These are phyloP conservation scores for Brienomyrus brachyistius DNA, from an alignment of 2,113 vertebrate genomes.

Conservation along the genomic window DNA sequence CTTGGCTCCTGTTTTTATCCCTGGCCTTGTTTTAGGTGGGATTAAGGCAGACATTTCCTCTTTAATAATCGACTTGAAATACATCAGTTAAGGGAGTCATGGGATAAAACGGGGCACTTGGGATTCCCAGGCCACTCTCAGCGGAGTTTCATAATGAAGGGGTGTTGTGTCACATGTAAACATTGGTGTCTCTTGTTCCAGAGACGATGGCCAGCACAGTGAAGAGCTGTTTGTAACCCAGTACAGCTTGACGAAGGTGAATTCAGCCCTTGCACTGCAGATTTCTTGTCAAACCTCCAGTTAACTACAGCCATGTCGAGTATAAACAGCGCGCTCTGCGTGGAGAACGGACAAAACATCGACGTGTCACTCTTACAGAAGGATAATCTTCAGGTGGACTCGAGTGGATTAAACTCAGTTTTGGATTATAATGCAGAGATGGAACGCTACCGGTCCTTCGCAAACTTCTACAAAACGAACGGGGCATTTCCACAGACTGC, in stretches of 20 bases:
- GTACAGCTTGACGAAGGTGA: conserved; percentile 50
- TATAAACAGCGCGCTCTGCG: conserved; percentile 83
- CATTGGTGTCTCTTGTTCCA: conserved; percentile 56
- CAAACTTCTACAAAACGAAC: conserved; percentile 84
- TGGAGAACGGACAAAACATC: conserved; percentile 74
- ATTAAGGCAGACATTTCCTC: not conserved
- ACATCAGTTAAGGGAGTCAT: not conserved
- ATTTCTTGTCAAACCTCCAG: conserved; percentile 33
- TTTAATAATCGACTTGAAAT: not conserved
- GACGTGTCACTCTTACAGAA: conserved; percentile 70
- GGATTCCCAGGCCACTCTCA: not conserved
- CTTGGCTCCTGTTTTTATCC: too few species aligned
- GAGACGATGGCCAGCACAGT: conserved; percentile 59
- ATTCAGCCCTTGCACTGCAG: conserved; percentile 32
- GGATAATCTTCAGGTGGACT: conserved; percentile 66
- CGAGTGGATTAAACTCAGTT: conserved; percentile 65
- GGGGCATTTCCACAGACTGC: conserved; percentile 83
- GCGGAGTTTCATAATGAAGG: conserved; percentile 1
- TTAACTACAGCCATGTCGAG: conserved; percentile 58
- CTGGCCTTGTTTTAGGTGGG: not conserved
- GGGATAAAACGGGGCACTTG: too few species aligned
- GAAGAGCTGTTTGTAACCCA: conserved; percentile 52
- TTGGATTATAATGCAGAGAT: conserved; percentile 88
- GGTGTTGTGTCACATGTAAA: conserved; percentile 39
- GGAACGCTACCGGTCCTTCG: conserved; percentile 87